phyloP scores from a whole-genome alignment of 2,113 vertebrate genomes.

The Pampusana beccarii region DNA sequence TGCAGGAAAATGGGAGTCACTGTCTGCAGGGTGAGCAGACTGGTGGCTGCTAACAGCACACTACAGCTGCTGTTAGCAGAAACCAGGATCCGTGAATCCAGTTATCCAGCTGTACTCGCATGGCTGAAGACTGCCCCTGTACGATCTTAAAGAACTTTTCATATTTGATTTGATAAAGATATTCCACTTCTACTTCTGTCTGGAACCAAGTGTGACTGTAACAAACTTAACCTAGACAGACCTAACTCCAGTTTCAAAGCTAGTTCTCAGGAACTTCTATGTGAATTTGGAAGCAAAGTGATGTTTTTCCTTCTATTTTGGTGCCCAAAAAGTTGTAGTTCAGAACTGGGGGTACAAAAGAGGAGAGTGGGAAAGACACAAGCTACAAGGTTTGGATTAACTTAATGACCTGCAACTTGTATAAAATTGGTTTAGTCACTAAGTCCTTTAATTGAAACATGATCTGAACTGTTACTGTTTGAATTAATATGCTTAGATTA shows the following conservation, averaged over 20 bases:
- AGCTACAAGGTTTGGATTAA: neutral
- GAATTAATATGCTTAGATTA: neutral
- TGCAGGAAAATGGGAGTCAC: conserved; percentile 15
- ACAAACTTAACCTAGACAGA: neutral
- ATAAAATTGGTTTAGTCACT: neutral
- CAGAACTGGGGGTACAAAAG: neutral
- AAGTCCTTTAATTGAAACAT: neutral
- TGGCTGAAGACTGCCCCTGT: neutral
- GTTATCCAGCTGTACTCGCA: neutral
- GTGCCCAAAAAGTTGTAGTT: neutral
- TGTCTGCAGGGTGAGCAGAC: conserved; percentile 22
- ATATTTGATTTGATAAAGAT: neutral
- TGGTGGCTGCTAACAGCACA: conserved; percentile 54
- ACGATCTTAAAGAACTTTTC: neutral
- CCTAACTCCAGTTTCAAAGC: neutral
- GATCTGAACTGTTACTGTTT: neutral
- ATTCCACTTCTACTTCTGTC: neutral
- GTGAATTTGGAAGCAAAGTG: neutral
- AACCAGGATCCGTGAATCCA: neutral
- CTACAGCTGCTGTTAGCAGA: conserved; percentile 22
- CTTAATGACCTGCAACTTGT: neutral
- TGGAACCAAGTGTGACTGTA: neutral
- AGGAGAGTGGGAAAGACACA: neutral
- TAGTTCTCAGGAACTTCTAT: neutral
- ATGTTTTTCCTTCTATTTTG: neutral